phyloP scores from a whole-genome alignment of 1,140 invertebrate genomes.

The Wiebesia pumilae region DNA sequence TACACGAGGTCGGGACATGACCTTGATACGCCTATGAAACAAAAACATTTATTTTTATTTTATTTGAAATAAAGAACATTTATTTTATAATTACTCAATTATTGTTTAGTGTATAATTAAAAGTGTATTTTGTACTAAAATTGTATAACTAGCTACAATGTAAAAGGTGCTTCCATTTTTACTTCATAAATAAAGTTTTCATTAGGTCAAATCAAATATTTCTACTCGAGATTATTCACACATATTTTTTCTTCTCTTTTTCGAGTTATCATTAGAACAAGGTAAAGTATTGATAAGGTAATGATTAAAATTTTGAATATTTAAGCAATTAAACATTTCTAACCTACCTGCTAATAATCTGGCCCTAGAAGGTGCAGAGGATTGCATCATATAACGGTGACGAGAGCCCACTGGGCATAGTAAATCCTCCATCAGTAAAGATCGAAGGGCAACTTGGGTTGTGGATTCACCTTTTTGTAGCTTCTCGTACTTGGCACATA shows the following conservation, averaged over 20 bases:
- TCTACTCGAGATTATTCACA: neutral
- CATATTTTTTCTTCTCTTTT: neutral
- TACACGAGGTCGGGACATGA: constrained; percentile 87
- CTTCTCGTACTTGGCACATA: constrained; percentile 84
- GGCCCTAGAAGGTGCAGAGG: constrained; percentile 74
- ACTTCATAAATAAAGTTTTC: neutral
- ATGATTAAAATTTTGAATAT: too few relatives aligned
- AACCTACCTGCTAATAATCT: constrained; percentile 62
- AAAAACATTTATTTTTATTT: neutral
- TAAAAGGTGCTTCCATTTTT: neutral
- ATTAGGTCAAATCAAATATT: neutral
- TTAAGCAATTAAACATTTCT: too few relatives aligned
- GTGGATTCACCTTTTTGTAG: constrained; percentile 80
- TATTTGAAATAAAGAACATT: too few relatives aligned
- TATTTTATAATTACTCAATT: too few relatives aligned
- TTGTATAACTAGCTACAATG: too few relatives aligned
- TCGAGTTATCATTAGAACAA: neutral
- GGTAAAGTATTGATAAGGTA: too few relatives aligned
- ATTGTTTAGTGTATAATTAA: too few relatives aligned
- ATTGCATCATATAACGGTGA: constrained; percentile 88
- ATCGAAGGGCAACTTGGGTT: constrained; percentile 86
- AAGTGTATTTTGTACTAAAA: too few relatives aligned
- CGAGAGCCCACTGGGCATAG: constrained; percentile 84
- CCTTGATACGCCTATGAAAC: constrained; percentile 79
- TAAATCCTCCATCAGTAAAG: constrained; percentile 91